These are phyloP conservation scores for Eonycteris spelaea DNA, from an alignment of 2,113 vertebrate species.

Conservation along the genomic window DNA sequence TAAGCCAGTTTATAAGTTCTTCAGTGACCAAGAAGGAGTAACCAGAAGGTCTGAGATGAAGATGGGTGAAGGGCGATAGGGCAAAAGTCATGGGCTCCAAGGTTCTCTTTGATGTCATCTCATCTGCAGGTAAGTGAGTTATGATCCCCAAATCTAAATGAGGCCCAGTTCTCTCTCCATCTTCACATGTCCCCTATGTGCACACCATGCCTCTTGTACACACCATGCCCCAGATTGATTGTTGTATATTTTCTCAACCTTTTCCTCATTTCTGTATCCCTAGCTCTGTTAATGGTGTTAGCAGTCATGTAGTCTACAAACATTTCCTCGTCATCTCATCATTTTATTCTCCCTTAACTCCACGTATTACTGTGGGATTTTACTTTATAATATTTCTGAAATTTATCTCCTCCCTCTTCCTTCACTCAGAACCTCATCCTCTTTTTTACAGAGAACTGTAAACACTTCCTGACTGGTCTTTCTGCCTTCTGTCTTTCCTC, in stretches of 20 bases:
- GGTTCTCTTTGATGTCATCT: background rate
- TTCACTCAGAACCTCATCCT: background rate
- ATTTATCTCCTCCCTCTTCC: background rate
- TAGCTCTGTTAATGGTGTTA: background rate
- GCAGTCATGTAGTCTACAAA: background rate
- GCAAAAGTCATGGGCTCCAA: background rate
- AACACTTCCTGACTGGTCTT: background rate
- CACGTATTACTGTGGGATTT: background rate
- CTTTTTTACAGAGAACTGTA: background rate
- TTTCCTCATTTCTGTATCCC: background rate
- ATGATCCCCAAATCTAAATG: background rate
- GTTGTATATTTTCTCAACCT: background rate
- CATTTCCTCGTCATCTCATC: background rate
- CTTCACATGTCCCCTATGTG: background rate
- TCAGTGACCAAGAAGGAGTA: background rate
- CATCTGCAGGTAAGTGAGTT: background rate
- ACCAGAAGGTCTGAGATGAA: background rate
- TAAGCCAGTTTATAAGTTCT: background rate
- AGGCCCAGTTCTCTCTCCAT: background rate
- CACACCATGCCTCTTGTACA: rapidly evolving
- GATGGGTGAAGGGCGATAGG: background rate
- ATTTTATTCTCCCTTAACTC: background rate
- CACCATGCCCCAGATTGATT: background rate
- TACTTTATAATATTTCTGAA: background rate
- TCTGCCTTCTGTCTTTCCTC: background rate